Evolutionary conservation across 2,888 invertebrate genomes (phyloP).

Genomic region (Acrocyrtus sp.): DNA sequence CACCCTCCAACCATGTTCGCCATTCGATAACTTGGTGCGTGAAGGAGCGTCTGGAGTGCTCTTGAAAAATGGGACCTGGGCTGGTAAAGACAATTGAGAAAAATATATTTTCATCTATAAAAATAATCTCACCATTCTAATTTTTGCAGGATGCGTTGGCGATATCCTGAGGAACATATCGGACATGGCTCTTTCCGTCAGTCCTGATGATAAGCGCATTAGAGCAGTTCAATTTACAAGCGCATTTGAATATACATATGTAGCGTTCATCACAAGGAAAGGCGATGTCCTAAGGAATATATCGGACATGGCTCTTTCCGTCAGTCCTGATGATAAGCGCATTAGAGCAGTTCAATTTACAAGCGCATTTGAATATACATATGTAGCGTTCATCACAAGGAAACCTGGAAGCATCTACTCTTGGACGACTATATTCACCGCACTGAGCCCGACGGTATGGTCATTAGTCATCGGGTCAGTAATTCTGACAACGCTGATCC

Average conservation of each 20-base stretch:
- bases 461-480: neutral
- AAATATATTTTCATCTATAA: too few species aligned
- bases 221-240: neutral
- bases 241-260: constrained; percentile 9
- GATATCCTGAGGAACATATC: constrained; percentile 10
- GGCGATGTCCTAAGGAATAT: constrained; percentile 15
- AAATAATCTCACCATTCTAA: too few species aligned
- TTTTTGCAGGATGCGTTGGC: too few species aligned
- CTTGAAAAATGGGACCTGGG: constrained; percentile 26
- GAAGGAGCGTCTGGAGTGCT: constrained; percentile 16
- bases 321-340: constrained; percentile 20
- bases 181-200: constrained; percentile 17
- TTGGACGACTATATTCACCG: constrained; percentile 23
- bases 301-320: constrained; percentile 14
- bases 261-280: constrained; percentile 15
- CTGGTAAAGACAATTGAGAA: too few species aligned
- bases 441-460: constrained; percentile 6
- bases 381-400: constrained; percentile 5
- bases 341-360: constrained; percentile 3
- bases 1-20: constrained; percentile 15
- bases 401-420: constrained; percentile 24
- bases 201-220: constrained; percentile 20
- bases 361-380: constrained; percentile 5
- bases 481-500: neutral
- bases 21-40: too few species aligned